Conservation (phyloP, 2,888 invertebrate species). For the Hirtodrosophila histrioides region DNA sequence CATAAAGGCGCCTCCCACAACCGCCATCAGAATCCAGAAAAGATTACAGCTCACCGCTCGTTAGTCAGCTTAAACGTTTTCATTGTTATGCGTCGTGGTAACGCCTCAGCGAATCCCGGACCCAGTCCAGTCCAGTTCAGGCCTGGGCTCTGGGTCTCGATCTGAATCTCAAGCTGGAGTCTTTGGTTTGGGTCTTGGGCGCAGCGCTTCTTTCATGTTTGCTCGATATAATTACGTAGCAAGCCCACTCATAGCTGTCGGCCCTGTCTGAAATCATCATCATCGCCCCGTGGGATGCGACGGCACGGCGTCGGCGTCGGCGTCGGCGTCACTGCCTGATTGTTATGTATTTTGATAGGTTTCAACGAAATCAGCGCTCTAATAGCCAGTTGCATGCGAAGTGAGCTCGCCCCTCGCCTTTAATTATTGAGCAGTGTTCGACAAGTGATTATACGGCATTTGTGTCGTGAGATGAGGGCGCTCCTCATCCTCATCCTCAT, state of each 20-base stretch:
- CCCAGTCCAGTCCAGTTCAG: not conserved
- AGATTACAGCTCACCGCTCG: constrained; percentile 75
- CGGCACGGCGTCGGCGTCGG: constrained; percentile 18
- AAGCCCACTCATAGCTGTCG: constrained; percentile 47
- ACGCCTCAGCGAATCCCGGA: constrained; percentile 61
- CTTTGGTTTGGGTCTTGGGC: constrained; percentile 20
- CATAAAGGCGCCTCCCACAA: constrained; percentile 72
- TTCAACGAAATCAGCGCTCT: constrained; percentile 77
- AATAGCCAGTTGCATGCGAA: constrained; percentile 73
- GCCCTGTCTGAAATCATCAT: constrained; percentile 70
- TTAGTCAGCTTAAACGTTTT: constrained; percentile 78
- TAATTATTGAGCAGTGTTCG: constrained; percentile 80
- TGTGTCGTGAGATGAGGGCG: constrained; percentile 70
- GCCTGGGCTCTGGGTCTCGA: not conserved
- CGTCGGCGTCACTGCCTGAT: constrained; percentile 52
- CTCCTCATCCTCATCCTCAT: constrained; percentile 29
- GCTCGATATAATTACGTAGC: constrained; percentile 74
- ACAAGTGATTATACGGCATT: constrained; percentile 80
- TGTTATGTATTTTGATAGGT: constrained; percentile 79
- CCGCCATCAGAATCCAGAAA: constrained; percentile 21
- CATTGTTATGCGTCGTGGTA: constrained; percentile 76
- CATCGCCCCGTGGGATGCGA: constrained; percentile 50
- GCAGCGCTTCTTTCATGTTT: constrained; percentile 73
- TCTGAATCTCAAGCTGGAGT: constrained; percentile 18
- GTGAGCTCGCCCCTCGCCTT: constrained; percentile 37